These are phyloP conservation scores for Anthrax anthrax DNA, from an alignment of 2,888 invertebrate genomes.

Conservation along the genomic window DNA sequence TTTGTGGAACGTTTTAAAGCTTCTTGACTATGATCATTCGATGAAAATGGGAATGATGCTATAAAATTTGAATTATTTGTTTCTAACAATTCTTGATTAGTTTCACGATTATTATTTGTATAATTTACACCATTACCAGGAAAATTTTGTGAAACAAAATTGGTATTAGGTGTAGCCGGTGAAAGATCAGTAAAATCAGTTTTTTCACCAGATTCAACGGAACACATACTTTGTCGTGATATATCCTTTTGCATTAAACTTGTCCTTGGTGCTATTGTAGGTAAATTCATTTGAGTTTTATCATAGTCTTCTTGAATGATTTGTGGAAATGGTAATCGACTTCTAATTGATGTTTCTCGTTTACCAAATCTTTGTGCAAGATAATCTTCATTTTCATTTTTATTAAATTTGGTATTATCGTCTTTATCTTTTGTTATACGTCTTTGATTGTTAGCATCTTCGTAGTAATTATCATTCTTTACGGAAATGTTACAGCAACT, in stretches of 20 bases:
- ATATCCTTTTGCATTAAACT: constrained; percentile 28
- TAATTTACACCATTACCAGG: constrained; percentile 6
- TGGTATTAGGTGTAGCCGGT: constrained; percentile 29
- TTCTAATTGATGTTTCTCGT: constrained; percentile 43
- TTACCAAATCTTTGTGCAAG: constrained; percentile 41
- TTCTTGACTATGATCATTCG: constrained; percentile 33
- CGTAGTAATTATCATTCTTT: constrained; percentile 36
- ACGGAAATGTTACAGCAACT: constrained; percentile 68
- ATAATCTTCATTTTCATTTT: constrained; percentile 40
- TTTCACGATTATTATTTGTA: constrained; percentile 7
- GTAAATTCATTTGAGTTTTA: constrained; percentile 16
- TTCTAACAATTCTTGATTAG: constrained; percentile 10
- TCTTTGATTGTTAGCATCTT: constrained; percentile 20
- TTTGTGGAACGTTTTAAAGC: constrained; percentile 34
- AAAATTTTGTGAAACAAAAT: constrained; percentile 15
- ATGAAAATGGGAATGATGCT: constrained; percentile 31
- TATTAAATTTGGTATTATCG: constrained; percentile 6
- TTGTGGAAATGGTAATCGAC: constrained; percentile 41
- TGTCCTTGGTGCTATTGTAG: constrained; percentile 21
- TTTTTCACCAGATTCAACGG: constrained; percentile 33
- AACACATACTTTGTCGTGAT: constrained; percentile 32
- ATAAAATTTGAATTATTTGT: constrained; percentile 24
- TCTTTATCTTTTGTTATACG: constrained; percentile 11
- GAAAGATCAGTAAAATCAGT: constrained; percentile 35
- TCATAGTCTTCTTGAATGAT: constrained; percentile 33